Evolutionary conservation across 2,888 invertebrate species (phyloP).

Genomic region (Glyphotaelius pellucidus): DNA sequence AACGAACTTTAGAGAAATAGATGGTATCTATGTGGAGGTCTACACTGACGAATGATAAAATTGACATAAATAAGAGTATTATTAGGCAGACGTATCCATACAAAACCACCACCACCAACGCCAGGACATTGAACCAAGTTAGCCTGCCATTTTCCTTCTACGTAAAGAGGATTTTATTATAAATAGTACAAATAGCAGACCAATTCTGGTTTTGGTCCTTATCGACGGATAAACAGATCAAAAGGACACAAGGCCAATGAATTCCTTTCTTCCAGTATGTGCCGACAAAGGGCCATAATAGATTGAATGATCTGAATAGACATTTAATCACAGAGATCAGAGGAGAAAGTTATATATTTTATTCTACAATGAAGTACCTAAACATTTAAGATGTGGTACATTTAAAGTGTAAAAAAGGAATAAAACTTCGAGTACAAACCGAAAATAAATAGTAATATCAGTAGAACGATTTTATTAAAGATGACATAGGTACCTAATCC

Average conservation of each 20-base stretch:
- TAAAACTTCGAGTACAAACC: no score
- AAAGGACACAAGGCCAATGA: not conserved
- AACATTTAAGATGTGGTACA: no score
- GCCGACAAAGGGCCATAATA: not conserved
- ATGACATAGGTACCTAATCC: not conserved
- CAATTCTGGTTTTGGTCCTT: no score
- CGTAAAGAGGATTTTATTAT: no score
- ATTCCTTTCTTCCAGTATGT: not conserved
- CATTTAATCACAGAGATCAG: not conserved
- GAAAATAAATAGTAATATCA: not conserved
- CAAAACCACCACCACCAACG: no score
- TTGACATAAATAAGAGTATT: not conserved
- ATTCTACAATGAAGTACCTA: not conserved
- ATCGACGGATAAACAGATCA: not conserved
- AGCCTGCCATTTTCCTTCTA: no score
- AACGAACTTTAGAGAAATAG: no score
- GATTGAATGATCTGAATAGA: not conserved
- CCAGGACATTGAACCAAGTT: no score
- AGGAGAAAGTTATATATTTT: not conserved
- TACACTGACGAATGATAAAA: not conserved
- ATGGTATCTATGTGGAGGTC: no score
- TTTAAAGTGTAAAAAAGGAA: no score
- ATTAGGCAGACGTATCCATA: not conserved
- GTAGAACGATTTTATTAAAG: not conserved
- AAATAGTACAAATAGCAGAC: no score